These are phyloP conservation scores for Danaus melanippus DNA, from an alignment of 1,140 invertebrate species.

Conservation along the genomic window DNA sequence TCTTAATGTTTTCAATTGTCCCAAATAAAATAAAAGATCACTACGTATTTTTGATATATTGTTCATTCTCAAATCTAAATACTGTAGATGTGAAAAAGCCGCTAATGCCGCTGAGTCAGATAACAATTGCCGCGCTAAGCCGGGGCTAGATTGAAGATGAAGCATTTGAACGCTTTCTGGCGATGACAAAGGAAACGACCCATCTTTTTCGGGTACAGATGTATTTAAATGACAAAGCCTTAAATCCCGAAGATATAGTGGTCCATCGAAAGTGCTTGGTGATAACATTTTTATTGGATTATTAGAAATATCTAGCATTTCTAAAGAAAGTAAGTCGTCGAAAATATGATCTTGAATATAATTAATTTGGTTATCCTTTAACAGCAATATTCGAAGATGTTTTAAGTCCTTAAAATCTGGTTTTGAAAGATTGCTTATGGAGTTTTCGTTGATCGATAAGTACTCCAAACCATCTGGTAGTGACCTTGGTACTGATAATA, in stretches of 20 bases:
- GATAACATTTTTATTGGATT: constrained; percentile 81
- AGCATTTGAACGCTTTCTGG: constrained; percentile 80
- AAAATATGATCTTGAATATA: constrained; percentile 78
- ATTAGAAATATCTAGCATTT: constrained; percentile 82
- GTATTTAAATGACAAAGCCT: constrained; percentile 79
- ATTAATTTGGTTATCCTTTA: constrained; percentile 79
- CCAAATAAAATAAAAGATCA: constrained; percentile 80
- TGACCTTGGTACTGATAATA: constrained; percentile 76
- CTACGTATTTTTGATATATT: constrained; percentile 72
- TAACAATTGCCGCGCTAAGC: constrained; percentile 78
- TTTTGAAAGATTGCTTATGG: constrained; percentile 75
- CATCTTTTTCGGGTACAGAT: constrained; percentile 73
- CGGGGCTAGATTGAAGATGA: constrained; percentile 82
- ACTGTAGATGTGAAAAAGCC: constrained; percentile 77
- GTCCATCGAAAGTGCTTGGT: constrained; percentile 78
- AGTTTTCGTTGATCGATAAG: constrained; percentile 71
- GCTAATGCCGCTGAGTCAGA: constrained; percentile 80
- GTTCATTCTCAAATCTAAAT: constrained; percentile 80
- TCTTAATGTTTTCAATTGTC: constrained; percentile 75
- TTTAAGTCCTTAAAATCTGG: constrained; percentile 80
- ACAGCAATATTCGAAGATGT: constrained; percentile 79
- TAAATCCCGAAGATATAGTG: constrained; percentile 76
- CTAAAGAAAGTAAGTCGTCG: constrained; percentile 76
- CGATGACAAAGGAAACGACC: constrained; percentile 79
- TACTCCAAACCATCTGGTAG: constrained; percentile 67